phyloP scores from a whole-genome alignment of 2,113 vertebrate genomes.

The Ammospiza caudacuta region DNA sequence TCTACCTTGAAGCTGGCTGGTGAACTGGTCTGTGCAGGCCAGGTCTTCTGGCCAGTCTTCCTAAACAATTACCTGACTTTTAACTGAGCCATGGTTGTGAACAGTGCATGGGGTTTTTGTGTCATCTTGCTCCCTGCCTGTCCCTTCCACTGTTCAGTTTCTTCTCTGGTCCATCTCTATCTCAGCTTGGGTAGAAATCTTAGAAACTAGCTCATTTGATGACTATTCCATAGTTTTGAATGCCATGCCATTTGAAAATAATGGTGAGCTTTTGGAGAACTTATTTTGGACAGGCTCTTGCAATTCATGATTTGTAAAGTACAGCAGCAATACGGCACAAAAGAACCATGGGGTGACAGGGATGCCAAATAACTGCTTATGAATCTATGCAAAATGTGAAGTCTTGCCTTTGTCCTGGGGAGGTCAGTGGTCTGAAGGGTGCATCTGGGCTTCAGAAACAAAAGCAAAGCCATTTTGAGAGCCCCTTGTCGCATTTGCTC shows the following conservation, averaged over 20 bases:
- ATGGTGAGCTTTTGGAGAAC: neutral
- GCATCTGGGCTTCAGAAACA: neutral
- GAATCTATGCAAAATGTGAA: neutral
- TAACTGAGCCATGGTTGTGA: neutral
- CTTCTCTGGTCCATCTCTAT: neutral
- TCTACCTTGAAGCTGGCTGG: neutral
- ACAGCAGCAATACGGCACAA: neutral
- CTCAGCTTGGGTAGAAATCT: neutral
- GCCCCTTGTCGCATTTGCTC: neutral
- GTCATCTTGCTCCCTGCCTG: neutral
- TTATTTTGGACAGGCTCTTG: neutral
- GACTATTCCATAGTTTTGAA: neutral
- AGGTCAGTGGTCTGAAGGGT: neutral
- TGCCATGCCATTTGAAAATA: neutral
- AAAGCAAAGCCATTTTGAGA: neutral
- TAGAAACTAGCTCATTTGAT: neutral
- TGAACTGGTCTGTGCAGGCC: neutral
- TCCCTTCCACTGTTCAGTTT: neutral
- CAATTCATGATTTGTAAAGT: neutral
- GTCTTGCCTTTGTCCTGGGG: neutral
- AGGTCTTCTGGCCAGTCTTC: neutral
- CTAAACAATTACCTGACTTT: neutral
- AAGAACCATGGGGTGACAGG: rapidly evolving
- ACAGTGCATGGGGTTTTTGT: neutral
- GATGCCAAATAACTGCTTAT: neutral